These are phyloP conservation scores for Myotis myotis DNA, from an alignment of 2,797 vertebrate genomes.

Conservation along the genomic window DNA sequence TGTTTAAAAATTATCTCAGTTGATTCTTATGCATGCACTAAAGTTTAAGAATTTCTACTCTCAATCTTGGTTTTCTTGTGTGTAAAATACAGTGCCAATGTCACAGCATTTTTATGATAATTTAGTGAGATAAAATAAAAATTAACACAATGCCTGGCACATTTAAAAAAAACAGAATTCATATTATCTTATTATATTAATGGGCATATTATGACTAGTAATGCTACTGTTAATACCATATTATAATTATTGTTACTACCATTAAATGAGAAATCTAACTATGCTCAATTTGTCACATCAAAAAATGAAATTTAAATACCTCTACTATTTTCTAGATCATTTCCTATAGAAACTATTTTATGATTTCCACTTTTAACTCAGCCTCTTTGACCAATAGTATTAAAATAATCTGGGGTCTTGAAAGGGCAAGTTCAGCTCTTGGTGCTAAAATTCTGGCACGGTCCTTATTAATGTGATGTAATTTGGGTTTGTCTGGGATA, in stretches of 20 bases:
- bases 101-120: neutral
- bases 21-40: neutral
- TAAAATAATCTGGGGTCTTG: neutral
- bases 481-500: neutral
- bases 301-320: neutral
- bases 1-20: neutral
- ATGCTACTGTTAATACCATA: neutral
- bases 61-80: neutral
- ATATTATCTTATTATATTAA: neutral
- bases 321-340: neutral
- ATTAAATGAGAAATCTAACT: neutral
- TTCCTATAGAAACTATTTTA: neutral
- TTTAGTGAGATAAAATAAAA: neutral
- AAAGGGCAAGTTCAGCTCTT: neutral
- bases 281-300: neutral
- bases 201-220: neutral
- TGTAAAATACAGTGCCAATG: neutral
- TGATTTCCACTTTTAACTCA: conserved; percentile 3
- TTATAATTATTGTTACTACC: neutral
- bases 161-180: neutral
- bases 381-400: neutral
- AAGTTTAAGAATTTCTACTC: neutral
- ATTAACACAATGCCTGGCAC: neutral
- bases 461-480: neutral
- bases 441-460: neutral